phyloP scores from a whole-genome alignment of 2,888 invertebrate species.

The Eupsilia transversa region DNA sequence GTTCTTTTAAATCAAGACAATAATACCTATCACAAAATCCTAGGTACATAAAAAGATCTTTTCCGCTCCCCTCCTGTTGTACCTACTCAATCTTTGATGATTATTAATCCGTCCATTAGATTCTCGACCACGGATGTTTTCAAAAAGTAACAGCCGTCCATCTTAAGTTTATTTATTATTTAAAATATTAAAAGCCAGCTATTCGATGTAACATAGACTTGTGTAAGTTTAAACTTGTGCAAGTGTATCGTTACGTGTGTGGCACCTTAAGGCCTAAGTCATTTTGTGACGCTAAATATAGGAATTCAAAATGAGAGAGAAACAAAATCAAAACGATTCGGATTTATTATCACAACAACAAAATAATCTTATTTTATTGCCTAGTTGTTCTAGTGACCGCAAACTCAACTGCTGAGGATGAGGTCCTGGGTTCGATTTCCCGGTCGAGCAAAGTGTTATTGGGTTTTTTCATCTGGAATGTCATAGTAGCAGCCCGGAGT shows the following conservation, averaged over 20 bases:
- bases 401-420: no score
- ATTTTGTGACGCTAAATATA: no score
- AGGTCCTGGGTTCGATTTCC: no score
- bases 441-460: no score
- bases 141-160: conserved; percentile 34
- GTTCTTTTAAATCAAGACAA: neutral
- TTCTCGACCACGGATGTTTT: conserved; percentile 44
- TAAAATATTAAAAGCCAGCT: no score
- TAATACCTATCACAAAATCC: neutral
- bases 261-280: no score
- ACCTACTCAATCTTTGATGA: conserved; percentile 21
- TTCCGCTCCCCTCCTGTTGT: neutral
- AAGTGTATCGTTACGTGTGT: no score
- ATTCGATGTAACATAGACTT: no score
- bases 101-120: conserved; percentile 52
- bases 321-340: neutral
- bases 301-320: neutral
- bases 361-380: neutral
- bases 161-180: conserved; percentile 66
- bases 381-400: no score
- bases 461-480: no score
- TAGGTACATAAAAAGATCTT: neutral
- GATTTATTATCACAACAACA: neutral
- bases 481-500: no score
- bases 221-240: no score